A percentile compares a stretch with the other conserved stretches of the same genome.
These are phyloP conservation scores for Drosophila erecta DNA, from an alignment of 1,140 invertebrate species.

Conservation along the genomic window DNA sequence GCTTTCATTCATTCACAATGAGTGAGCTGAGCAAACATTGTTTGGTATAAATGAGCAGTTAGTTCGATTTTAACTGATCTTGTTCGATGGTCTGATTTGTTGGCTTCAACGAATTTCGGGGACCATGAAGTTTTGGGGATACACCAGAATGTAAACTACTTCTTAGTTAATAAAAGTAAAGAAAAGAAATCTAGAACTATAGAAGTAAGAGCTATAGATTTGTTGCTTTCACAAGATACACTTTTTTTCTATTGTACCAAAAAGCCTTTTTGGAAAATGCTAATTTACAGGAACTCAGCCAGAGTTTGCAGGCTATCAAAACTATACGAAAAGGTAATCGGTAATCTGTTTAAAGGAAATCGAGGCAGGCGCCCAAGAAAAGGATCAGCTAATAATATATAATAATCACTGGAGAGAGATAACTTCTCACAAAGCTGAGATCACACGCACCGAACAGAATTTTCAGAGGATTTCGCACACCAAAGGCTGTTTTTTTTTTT, in stretches of 20 bases:
- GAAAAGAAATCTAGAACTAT: too few relatives aligned
- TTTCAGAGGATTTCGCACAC: slow-evolving; percentile 14
- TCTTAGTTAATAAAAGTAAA: neutral
- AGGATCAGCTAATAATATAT: neutral
- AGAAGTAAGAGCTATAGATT: too few relatives aligned
- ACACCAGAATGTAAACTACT: too few relatives aligned
- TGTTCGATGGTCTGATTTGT: neutral
- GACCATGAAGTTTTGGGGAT: too few relatives aligned
- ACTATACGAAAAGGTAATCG: too few relatives aligned
- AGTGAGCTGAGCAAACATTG: slow-evolving; percentile 16
- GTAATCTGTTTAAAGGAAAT: too few relatives aligned
- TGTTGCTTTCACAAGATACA: too few relatives aligned
- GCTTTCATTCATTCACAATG: neutral
- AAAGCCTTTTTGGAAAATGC: too few relatives aligned
- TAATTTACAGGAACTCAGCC: too few relatives aligned
- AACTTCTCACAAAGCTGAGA: slow-evolving; percentile 3
- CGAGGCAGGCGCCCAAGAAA: neutral
- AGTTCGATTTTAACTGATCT: slow-evolving; percentile 6
- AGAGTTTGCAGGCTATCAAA: too few relatives aligned
- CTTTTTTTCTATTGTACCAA: too few relatives aligned
- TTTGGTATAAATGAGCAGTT: neutral
- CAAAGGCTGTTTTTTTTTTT: neutral
- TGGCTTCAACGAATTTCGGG: too few relatives aligned
- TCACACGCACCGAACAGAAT: slow-evolving; percentile 14
- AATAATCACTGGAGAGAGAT: neutral